Base-by-base conservation (phyloP, 1,140 invertebrate genomes). In the Adelges cooleyi region DNA sequence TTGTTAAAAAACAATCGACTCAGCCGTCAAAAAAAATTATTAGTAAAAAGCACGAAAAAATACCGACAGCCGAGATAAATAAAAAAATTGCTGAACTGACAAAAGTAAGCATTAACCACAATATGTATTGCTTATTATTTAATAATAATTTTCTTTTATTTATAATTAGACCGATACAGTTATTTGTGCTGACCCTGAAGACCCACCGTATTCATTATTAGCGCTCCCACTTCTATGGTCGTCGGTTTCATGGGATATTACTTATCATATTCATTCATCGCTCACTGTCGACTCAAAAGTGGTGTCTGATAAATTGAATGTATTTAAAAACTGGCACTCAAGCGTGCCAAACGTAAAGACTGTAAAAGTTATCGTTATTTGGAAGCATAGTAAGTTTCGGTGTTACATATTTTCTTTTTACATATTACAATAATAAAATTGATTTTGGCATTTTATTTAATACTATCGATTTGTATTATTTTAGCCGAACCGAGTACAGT, bases 301-400 rank as follows among this genome's bases (percentile, higher is more conserved):
- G 46, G n/a, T 25, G 46, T 54, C 48, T 33, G 9, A 66, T n/a
- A 13, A 53, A 10, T 53, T 67, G 67, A 70, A 67, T 70, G 67
- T 8, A 66, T 68, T 67, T 70, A 65, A 67, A 66, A 70, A 66
- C 29, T n/a, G 65, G 40, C 29, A 33, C 51, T 53, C 40, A 33
- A 68, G 46, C 68, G 71, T 71, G 68, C 48, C 72, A 18, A 68
- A 53, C n/a, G 67, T 73, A 29, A 72, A 72, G 33, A 70, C 77
- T 69, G 68, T 86, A 22, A 79, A 81, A 67, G 65, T 89, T 6
- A 80, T 79, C 68, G 72, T 90, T 67, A 86, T 91, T 72, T 90
- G 86, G 83, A 89, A 86, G 79, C 75, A 83, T 75, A 80, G 87
- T 89, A 80, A 40, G 52, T 44, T 44, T 51, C 11, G 5, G 5